phyloP scores from a whole-genome alignment of 2,797 vertebrate species.

The Helarctos malayanus region DNA sequence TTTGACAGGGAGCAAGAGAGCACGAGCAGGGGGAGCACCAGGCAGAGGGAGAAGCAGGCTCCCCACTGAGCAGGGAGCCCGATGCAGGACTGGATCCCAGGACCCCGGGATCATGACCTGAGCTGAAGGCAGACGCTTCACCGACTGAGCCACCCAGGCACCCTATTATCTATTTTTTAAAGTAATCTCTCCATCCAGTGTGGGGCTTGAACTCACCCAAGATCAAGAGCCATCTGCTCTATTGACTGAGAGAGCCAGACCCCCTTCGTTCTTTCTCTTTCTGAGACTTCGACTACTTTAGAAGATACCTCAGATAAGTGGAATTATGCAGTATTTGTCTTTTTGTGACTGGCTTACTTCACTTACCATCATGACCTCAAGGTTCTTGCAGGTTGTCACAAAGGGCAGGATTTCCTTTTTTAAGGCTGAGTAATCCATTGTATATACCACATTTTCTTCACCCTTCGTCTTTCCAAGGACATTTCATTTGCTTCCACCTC shows the following conservation, averaged over 20 bases:
- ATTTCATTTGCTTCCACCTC: too few species aligned
- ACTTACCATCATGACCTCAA: neutral
- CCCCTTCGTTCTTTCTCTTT: neutral
- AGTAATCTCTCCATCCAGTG: neutral
- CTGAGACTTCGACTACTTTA: neutral
- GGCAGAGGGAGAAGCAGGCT: too few species aligned
- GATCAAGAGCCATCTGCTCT: neutral
- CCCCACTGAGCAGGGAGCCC: too few species aligned
- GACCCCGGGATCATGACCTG: too few species aligned
- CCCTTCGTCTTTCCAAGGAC: too few species aligned
- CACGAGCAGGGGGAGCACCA: too few species aligned
- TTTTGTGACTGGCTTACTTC: neutral
- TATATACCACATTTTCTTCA: neutral
- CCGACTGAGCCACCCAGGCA: too few species aligned
- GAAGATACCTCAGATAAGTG: neutral
- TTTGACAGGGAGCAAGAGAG: too few species aligned
- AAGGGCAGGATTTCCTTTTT: neutral
- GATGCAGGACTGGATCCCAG: too few species aligned
- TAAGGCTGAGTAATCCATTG: neutral
- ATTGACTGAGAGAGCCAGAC: neutral
- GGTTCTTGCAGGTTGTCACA: neutral
- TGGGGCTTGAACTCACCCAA: neutral
- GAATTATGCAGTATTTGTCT: neutral
- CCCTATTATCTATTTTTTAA: neutral
- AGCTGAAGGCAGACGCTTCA: too few species aligned